These are phyloP conservation scores for Cantharis nigra DNA, from an alignment of 2,888 invertebrate genomes.

Conservation along the genomic window DNA sequence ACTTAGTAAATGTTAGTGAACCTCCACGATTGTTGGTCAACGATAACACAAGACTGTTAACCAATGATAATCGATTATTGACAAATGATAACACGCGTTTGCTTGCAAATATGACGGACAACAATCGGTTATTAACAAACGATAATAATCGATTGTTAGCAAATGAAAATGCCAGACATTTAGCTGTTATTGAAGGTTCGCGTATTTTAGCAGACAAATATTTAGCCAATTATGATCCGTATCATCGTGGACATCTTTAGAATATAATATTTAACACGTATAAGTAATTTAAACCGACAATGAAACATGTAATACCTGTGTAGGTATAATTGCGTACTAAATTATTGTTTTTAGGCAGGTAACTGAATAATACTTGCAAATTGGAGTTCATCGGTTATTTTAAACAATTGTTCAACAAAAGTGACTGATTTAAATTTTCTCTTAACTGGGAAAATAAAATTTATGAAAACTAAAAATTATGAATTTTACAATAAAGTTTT, in stretches of 20 bases:
- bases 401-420: neutral
- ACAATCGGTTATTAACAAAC: conserved; percentile 40
- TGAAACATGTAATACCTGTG: neutral
- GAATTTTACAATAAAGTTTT: neutral
- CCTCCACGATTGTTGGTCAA: conserved; percentile 49
- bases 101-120: conserved; percentile 46
- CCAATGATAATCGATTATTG: conserved; percentile 37
- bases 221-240: conserved; percentile 54
- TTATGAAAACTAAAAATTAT: neutral
- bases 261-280: conserved; percentile 1
- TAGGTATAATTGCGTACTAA: neutral
- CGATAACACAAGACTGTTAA: conserved; percentile 46
- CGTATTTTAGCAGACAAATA: conserved; percentile 55
- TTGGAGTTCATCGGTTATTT: neutral
- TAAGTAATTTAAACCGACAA: neutral
- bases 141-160: conserved; percentile 45
- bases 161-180: conserved; percentile 49
- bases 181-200: conserved; percentile 50
- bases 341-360: neutral
- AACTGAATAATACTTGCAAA: neutral
- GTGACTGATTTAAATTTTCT: neutral
- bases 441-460: neutral
- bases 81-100: conserved; percentile 43
- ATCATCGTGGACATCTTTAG: conserved; percentile 54
- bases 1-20: conserved; percentile 51